phyloP scores from a whole-genome alignment of 2,797 vertebrate species.

The Sylvia borin region DNA sequence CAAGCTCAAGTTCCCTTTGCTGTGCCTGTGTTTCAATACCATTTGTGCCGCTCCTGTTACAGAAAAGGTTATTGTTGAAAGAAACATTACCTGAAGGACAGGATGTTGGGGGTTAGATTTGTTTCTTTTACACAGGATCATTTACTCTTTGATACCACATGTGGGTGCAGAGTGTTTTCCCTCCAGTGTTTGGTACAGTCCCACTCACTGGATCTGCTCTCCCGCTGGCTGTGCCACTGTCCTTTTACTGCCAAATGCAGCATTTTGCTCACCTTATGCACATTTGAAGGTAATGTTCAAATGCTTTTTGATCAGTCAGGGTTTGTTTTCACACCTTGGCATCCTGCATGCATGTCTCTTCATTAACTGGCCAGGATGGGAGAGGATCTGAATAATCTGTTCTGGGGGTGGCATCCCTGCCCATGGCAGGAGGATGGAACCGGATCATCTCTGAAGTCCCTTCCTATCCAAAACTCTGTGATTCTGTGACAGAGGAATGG shows the following conservation, averaged over 20 bases:
- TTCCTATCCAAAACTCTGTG: neutral
- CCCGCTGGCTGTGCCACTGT: neutral
- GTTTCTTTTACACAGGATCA: neutral
- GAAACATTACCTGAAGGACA: neutral
- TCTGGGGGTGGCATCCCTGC: neutral
- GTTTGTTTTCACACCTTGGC: neutral
- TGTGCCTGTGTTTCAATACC: neutral
- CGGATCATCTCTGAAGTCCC: neutral
- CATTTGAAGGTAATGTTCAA: neutral
- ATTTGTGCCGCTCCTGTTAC: neutral
- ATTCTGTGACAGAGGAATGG: neutral
- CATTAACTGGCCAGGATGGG: neutral
- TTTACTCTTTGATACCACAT: neutral
- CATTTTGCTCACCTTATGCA: neutral
- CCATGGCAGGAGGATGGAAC: too few relatives aligned
- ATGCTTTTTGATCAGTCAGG: neutral
- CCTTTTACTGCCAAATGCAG: neutral
- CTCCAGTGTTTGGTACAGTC: neutral
- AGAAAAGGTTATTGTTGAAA: neutral
- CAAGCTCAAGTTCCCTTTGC: neutral
- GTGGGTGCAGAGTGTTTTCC: neutral
- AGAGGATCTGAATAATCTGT: neutral
- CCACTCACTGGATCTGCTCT: neutral
- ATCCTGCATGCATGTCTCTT: neutral
- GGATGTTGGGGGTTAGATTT: neutral